Conservation (phyloP, 1,140 invertebrate species). For the Drosophila kurseongensis region DNA sequence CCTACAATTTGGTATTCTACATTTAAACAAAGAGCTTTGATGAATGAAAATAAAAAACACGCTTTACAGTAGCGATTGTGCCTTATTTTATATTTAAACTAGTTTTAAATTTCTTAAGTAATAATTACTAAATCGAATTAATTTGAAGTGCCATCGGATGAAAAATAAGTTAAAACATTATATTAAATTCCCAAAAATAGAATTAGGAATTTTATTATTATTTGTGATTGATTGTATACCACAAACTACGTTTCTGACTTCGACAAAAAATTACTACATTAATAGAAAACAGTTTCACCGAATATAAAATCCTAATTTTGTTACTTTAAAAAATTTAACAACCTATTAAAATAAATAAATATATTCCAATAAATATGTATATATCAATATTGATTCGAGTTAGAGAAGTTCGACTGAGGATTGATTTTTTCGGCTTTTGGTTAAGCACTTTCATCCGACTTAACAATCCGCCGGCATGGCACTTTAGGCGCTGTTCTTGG, state of each 20-base stretch:
- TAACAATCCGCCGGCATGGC: constrained; percentile 13
- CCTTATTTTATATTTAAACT: no score
- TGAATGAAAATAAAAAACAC: no score
- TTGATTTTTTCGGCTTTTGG: constrained; percentile 4
- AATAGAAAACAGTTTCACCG: constrained; percentile 10
- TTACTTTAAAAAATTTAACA: constrained; percentile 1
- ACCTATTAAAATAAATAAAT: constrained; percentile 5
- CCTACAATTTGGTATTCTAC: neutral
- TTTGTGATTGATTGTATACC: no score
- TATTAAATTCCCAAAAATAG: neutral
- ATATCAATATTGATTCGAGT: constrained; percentile 1
- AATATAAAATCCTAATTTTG: constrained; percentile 7
- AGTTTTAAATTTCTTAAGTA: neutral
- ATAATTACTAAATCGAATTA: no score
- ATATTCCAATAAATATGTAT: neutral
- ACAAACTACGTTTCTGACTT: neutral
- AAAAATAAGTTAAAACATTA: neutral
- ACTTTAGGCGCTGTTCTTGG: constrained; percentile 82
- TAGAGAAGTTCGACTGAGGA: constrained; percentile 20
- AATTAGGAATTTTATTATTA: no score
- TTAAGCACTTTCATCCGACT: constrained; percentile 9
- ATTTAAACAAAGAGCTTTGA: no score
- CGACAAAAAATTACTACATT: neutral
- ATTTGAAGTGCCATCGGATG: no score
- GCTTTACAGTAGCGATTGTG: no score